Evolutionary conservation across 2,797 vertebrate genomes (phyloP).

Genomic region (Stomatorhinus walkeri): DNA sequence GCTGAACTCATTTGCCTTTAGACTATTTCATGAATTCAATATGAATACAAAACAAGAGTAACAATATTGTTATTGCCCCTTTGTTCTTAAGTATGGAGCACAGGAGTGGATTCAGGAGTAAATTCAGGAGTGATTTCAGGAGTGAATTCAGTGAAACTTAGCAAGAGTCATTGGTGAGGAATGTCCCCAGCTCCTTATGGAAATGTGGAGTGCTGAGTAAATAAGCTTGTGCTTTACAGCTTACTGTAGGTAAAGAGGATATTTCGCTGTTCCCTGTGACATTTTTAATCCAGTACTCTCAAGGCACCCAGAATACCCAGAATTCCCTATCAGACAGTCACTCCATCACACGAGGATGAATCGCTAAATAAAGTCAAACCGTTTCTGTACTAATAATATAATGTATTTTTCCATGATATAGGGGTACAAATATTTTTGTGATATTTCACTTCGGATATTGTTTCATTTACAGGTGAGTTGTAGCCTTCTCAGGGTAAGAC

Average conservation of each 20-base stretch:
- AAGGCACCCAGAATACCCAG: background rate
- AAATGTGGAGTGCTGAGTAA: background rate
- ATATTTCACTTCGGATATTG: background rate
- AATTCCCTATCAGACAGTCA: background rate
- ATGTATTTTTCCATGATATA: background rate
- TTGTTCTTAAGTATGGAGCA: background rate
- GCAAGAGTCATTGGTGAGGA: background rate
- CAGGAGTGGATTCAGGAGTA: background rate
- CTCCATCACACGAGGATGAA: background rate
- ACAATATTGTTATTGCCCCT: background rate
- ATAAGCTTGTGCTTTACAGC: background rate
- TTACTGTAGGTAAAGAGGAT: background rate
- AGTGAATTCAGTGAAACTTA: background rate
- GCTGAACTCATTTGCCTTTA: background rate
- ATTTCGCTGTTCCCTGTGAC: background rate
- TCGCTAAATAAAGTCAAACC: background rate
- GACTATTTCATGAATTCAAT: background rate
- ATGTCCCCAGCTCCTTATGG: background rate
- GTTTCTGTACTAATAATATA: background rate
- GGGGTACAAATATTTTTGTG: background rate
- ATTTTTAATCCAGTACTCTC: background rate
- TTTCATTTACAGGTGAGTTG: background rate
- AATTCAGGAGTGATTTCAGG: too few species aligned
- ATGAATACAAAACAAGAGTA: background rate
- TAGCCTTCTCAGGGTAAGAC: background rate